Conservation (phyloP, 2,113 vertebrate species). For the Crocuta crocuta region DNA sequence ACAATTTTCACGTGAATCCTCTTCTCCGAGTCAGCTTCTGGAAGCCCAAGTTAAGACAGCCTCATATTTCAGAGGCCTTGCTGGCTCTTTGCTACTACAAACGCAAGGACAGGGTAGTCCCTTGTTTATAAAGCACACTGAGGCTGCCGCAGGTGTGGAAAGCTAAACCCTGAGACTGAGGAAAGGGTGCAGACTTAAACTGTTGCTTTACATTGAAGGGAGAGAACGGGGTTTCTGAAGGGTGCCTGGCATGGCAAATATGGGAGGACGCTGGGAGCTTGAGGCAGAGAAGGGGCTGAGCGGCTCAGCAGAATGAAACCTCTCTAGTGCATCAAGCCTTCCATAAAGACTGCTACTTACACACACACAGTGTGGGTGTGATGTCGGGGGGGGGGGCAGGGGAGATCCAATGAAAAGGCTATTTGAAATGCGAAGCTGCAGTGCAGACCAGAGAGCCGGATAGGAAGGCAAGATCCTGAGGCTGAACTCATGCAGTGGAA, state of each 20-base stretch:
- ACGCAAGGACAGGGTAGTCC: background rate
- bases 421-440: background rate
- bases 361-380: background rate
- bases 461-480: background rate
- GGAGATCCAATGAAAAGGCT: background rate
- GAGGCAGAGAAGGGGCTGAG: background rate
- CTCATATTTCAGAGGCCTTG: conserved; percentile 19
- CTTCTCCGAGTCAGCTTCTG: conserved; percentile 30
- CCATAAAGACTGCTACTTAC: background rate
- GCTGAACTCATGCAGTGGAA: background rate
- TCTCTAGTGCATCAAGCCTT: background rate
- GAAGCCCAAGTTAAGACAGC: background rate
- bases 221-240: background rate
- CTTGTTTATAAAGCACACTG: background rate
- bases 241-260: background rate
- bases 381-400: background rate
- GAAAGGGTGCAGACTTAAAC: background rate
- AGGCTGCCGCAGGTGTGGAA: background rate
- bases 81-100: background rate
- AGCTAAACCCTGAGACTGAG: background rate
- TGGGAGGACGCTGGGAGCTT: background rate
- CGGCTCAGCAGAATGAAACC: accelerated
- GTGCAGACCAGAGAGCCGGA: background rate
- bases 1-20: conserved; percentile 9
- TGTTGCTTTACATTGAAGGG: conserved; percentile 3